These are phyloP conservation scores for Callorhinus ursinus DNA, from an alignment of 2,113 vertebrate genomes.

Conservation along the genomic window DNA sequence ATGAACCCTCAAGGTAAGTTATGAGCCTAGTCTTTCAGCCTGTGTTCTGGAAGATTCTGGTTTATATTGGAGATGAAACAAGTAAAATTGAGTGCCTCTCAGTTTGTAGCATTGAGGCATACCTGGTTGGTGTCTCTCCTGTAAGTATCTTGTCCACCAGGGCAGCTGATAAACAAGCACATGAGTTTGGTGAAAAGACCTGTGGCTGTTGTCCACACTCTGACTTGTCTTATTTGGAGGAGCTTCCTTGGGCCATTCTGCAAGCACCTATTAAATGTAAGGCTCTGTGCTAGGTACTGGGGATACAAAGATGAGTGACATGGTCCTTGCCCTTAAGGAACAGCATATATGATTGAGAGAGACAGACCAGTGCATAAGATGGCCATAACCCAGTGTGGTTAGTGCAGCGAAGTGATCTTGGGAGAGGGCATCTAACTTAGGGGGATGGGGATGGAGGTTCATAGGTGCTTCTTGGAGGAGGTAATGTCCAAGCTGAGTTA, in stretches of 20 bases:
- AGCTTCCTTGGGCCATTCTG: not conserved
- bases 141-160: not conserved
- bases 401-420: not conserved
- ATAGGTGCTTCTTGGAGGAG: not conserved
- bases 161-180: not conserved
- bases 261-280: not conserved
- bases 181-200: not conserved
- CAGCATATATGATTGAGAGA: not conserved
- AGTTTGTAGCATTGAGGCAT: not conserved
- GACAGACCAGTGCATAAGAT: not conserved
- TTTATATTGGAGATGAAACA: constrained; percentile 21
- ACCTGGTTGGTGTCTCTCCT: not conserved
- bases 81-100: not conserved
- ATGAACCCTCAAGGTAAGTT: constrained; percentile 8
- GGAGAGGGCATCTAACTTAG: not conserved
- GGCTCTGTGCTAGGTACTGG: not conserved
- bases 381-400: not conserved
- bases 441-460: not conserved
- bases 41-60: not conserved
- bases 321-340: not conserved
- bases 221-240: not conserved
- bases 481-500: not conserved
- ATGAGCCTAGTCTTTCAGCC: not conserved
- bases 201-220: not conserved
- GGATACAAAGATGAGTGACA: not conserved